phyloP scores from a whole-genome alignment of 35 echinoderm and acorn worm species.

The Stichopus chloronotus region DNA sequence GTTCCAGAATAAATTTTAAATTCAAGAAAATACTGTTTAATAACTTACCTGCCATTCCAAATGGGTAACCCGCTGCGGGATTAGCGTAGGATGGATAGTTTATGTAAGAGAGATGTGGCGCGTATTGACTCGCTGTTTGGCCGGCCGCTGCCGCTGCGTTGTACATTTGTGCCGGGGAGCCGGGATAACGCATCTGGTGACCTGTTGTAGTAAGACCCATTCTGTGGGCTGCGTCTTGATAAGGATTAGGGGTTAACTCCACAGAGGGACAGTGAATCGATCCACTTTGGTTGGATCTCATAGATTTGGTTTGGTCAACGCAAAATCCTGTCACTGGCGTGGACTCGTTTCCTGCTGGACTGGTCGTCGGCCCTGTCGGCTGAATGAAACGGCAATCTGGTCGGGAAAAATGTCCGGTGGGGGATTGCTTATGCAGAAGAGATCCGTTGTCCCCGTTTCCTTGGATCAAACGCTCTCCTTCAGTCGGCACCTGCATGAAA shows the following conservation, averaged over 20 bases:
- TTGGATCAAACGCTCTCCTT: slow-evolving; percentile 40
- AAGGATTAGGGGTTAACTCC: slow-evolving; percentile 54
- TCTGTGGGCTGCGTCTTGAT: slow-evolving; percentile 58
- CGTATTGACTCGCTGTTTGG: slow-evolving; percentile 43
- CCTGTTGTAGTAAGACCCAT: slow-evolving; percentile 51
- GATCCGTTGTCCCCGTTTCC: slow-evolving; percentile 55
- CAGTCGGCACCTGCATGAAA: slow-evolving; percentile 60
- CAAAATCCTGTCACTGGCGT: slow-evolving; percentile 44
- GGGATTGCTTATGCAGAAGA: slow-evolving; percentile 57
- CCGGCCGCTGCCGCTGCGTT: slow-evolving; percentile 56
- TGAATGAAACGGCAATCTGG: slow-evolving; percentile 62
- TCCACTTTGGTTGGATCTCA: slow-evolving; percentile 48
- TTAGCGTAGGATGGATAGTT: slow-evolving; percentile 61
- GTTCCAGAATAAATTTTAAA: not conserved
- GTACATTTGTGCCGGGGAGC: slow-evolving; percentile 58
- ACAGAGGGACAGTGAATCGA: slow-evolving; percentile 54
- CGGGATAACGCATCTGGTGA: slow-evolving; percentile 56
- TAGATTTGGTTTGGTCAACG: slow-evolving; percentile 56
- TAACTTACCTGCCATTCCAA: slow-evolving; percentile 61
- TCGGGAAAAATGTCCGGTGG: slow-evolving; percentile 57
- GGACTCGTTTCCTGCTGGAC: slow-evolving; percentile 48
- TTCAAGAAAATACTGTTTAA: not conserved
- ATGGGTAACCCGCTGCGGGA: slow-evolving; percentile 47
- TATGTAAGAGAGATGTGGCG: slow-evolving; percentile 57
- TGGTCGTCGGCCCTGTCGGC: slow-evolving; percentile 25